These are phyloP conservation scores for Numenius arquata DNA, from an alignment of 2,113 vertebrate species.

Conservation along the genomic window DNA sequence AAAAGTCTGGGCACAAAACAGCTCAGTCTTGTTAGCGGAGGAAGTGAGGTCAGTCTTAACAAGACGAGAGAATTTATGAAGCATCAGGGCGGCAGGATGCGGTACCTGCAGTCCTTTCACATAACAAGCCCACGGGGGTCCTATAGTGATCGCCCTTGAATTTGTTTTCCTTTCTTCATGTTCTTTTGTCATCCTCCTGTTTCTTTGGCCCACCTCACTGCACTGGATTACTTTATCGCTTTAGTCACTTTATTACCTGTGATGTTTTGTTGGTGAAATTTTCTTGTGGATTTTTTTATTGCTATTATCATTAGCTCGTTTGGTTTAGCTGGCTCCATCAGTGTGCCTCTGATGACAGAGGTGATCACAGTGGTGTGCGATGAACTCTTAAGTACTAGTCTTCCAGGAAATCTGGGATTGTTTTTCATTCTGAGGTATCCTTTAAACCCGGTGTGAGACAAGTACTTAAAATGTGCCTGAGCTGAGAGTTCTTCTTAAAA, in stretches of 20 bases:
- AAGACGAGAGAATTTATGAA: conserved; percentile 91
- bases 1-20: conserved; percentile 53
- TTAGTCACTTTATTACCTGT: conserved; percentile 65
- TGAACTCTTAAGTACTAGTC: conserved; percentile 68
- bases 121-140: conserved; percentile 92
- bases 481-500: not conserved
- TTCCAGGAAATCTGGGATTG: conserved; percentile 75
- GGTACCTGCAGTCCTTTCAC: conserved; percentile 82
- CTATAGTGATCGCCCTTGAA: conserved; percentile 73
- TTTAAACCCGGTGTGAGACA: not conserved
- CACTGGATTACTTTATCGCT: not conserved
- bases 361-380: conserved; percentile 45
- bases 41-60: conserved; percentile 86
- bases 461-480: not conserved
- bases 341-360: conserved; percentile 50
- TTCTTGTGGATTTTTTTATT: not conserved
- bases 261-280: conserved; percentile 51
- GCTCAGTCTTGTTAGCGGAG: conserved; percentile 74
- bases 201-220: conserved; percentile 67
- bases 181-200: conserved; percentile 76
- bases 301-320: not conserved
- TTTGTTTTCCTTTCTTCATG: conserved; percentile 79
- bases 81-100: conserved; percentile 74
- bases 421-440: conserved; percentile 29
- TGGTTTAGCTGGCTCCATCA: conserved; percentile 60